These are phyloP conservation scores for Frankliniella fusca DNA, from an alignment of 2,888 invertebrate species.

Conservation along the genomic window DNA sequence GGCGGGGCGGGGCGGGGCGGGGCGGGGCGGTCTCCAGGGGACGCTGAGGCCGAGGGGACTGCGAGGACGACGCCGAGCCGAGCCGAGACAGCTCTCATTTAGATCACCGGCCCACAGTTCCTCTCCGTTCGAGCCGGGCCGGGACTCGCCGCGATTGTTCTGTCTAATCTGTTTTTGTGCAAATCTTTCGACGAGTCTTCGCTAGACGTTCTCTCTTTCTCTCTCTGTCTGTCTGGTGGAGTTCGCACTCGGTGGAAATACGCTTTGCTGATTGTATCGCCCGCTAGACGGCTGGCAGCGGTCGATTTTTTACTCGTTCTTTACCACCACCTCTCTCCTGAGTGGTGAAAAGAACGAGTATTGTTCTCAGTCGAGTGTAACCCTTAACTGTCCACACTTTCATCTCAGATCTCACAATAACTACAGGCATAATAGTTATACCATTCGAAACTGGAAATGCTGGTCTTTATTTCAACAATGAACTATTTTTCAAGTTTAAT, in stretches of 20 bases:
- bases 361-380: too few species aligned
- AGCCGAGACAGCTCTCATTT: neutral
- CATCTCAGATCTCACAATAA: too few species aligned
- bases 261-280: conserved; percentile 13
- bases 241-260: neutral
- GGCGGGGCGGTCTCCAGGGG: neutral
- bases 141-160: neutral
- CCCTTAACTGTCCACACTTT: too few species aligned
- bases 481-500: too few species aligned
- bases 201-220: neutral
- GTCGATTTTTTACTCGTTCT: too few species aligned
- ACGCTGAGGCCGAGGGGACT: neutral
- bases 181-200: neutral
- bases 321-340: too few species aligned
- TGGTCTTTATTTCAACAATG: too few species aligned
- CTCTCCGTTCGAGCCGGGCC: neutral
- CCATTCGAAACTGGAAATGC: too few species aligned
- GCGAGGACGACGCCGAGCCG: neutral
- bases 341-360: too few species aligned
- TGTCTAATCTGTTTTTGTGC: conserved; percentile 20
- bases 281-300: neutral
- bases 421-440: too few species aligned
- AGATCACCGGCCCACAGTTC: neutral
- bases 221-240: neutral
- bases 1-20: neutral